Percentiles rank a stretch among this genome's conserved stretches.
Evolutionary conservation across 2,113 vertebrate genomes (phyloP).

Genomic region (Misgurnus anguillicaudatus): DNA sequence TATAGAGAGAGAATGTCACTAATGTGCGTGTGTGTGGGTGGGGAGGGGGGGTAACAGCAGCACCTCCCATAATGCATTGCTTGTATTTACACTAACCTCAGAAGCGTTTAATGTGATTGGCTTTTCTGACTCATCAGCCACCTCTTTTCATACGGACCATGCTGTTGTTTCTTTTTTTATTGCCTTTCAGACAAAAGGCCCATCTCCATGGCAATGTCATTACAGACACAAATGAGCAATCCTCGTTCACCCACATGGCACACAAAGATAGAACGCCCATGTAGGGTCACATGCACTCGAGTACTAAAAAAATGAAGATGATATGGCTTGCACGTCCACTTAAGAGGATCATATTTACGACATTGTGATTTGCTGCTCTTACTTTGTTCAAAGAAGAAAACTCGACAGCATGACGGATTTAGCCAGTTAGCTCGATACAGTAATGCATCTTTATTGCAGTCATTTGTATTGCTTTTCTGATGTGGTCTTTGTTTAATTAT

Average conservation of each 20-base stretch:
- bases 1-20: no score
- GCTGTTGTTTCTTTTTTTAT: slow-evolving; percentile 65
- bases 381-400: not conserved
- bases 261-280: not conserved
- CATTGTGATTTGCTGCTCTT: no score
- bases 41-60: not conserved
- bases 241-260: slow-evolving; percentile 39
- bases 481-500: slow-evolving; percentile 22
- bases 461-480: not conserved
- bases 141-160: slow-evolving; percentile 42
- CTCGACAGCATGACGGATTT: not conserved
- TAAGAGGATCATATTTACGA: not conserved
- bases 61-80: not conserved
- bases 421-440: not conserved
- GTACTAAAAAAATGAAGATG: not conserved
- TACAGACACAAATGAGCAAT: slow-evolving; percentile 61
- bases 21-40: not conserved
- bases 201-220: slow-evolving; percentile 71
- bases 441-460: slow-evolving; percentile 23
- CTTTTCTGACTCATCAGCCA: slow-evolving; percentile 62
- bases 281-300: not conserved
- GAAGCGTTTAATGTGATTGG: slow-evolving; percentile 42
- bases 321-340: not conserved
- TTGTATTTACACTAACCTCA: slow-evolving; percentile 18
- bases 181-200: slow-evolving; percentile 53